Conservation (phyloP, 2,113 vertebrate species). For the Microtus montanus region DNA sequence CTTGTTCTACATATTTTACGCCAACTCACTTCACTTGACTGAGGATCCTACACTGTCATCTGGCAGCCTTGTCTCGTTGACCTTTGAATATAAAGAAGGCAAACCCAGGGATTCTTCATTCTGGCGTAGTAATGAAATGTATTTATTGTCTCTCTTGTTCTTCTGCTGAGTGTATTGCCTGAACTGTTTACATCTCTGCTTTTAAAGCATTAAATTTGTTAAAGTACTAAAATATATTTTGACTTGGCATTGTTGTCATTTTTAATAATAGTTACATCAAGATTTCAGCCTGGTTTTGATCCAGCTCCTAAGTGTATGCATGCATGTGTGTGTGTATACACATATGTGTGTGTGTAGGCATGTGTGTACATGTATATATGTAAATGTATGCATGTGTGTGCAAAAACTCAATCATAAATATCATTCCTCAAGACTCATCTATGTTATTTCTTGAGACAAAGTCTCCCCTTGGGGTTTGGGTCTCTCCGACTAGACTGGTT, state of each 20-base stretch:
- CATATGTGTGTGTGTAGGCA: too few relatives aligned
- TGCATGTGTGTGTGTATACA: neutral
- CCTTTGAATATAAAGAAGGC: conserved; percentile 28
- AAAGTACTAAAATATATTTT: neutral
- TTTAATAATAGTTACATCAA: neutral
- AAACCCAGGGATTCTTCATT: neutral
- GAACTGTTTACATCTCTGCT: neutral
- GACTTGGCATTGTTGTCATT: neutral
- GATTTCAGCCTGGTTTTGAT: neutral
- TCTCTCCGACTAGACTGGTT: neutral
- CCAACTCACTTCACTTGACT: neutral
- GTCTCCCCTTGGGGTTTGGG: neutral
- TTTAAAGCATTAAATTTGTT: neutral
- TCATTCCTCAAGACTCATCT: neutral
- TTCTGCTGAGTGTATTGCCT: neutral
- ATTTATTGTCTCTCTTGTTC: neutral
- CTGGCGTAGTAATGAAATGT: neutral
- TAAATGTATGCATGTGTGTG: neutral
- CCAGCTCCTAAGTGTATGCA: neutral
- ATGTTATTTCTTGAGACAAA: neutral
- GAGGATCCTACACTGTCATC: neutral
- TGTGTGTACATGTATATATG: neutral
- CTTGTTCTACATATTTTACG: neutral
- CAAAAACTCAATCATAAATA: neutral
- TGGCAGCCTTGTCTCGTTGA: neutral